Conservation (phyloP, 2,888 invertebrate genomes). For the Norana najaformis region DNA sequence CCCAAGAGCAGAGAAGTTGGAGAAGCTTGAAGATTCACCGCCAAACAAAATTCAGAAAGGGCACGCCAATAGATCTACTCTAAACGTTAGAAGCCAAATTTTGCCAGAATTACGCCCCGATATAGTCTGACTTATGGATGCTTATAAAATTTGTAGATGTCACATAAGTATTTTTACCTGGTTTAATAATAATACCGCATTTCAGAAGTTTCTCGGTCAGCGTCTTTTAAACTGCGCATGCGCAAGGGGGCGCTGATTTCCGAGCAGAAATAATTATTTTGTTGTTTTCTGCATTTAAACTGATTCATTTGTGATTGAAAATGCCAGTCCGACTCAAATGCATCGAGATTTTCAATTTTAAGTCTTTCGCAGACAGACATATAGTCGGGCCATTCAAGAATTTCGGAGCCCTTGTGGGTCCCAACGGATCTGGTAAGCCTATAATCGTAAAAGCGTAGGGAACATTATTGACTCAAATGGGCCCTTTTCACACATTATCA, state of each 20-base stretch:
- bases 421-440: neutral
- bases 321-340: neutral
- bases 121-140: neutral
- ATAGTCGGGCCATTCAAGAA: neutral
- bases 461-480: too few species aligned
- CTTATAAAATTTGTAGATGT: neutral
- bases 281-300: neutral
- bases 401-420: neutral
- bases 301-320: neutral
- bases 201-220: neutral
- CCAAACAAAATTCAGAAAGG: too few species aligned
- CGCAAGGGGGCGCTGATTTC: neutral
- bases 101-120: neutral
- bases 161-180: neutral
- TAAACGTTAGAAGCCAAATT: too few species aligned
- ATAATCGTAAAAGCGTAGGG: neutral
- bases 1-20: too few species aligned
- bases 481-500: too few species aligned
- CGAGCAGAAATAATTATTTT: neutral
- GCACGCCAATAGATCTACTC: too few species aligned
- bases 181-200: neutral
- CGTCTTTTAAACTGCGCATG: neutral
- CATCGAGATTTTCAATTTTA: constrained; percentile 2
- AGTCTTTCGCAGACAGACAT: neutral
- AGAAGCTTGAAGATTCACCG: too few species aligned